Percentiles rank a stretch among this genome's conserved stretches.
phyloP scores from a whole-genome alignment of 2,888 invertebrate genomes.

The Eupeodes luniger region DNA sequence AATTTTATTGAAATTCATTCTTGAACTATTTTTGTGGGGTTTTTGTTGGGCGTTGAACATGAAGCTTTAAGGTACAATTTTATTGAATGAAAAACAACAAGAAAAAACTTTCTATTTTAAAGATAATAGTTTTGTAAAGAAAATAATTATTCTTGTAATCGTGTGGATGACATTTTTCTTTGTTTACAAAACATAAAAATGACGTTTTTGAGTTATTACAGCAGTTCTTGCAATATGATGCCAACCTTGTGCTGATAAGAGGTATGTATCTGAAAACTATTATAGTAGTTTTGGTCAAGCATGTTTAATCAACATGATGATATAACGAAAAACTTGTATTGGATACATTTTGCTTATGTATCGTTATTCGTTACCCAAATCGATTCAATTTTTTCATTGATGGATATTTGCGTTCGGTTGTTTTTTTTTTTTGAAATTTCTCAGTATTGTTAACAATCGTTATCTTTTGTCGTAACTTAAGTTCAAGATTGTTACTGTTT shows the following conservation, averaged over 20 bases:
- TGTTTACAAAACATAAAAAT: slow-evolving; percentile 66
- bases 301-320: background rate
- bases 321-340: background rate
- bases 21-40: background rate
- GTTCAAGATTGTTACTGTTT: no score
- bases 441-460: no score
- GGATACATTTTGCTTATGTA: background rate
- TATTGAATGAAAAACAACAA: background rate
- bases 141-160: background rate
- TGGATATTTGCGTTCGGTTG: no score
- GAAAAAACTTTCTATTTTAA: background rate
- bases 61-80: background rate
- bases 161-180: slow-evolving; percentile 29
- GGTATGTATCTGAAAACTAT: background rate
- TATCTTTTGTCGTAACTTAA: no score
- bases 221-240: slow-evolving; percentile 11
- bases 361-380: no score
- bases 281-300: background rate
- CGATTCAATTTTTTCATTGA: no score
- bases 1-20: slow-evolving; percentile 49
- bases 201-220: background rate
- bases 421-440: no score
- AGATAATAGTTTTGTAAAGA: background rate
- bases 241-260: background rate
- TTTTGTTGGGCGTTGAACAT: background rate